Base-by-base conservation (phyloP, 2,113 vertebrate genomes). In the Gulo gulo region DNA sequence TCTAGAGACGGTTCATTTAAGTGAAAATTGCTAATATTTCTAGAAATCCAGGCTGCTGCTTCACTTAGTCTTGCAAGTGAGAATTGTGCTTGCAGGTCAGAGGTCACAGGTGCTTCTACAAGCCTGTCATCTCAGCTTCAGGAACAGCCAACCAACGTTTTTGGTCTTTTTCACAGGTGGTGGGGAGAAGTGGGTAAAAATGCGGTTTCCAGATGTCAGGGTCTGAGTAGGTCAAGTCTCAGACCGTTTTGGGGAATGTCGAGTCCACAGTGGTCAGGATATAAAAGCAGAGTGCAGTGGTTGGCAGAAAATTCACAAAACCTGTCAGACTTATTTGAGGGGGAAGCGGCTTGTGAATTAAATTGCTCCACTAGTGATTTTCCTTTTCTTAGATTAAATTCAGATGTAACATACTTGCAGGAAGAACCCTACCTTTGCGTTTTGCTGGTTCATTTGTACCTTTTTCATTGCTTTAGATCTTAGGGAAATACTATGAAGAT, bases 231-330 rank as follows among this genome's bases (percentile, higher is more conserved):
- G 84, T 95, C 69, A 87, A 74, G 80, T 67, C 63, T 61, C 63
- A 96, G 69, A 93, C 12, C 11, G 6, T 96, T 52, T 13, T 20
- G 84, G 81, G 81, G 61, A 82, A 59, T 91, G 34, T 92, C 36
- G 47, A 39, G 34, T 71, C 63, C 50, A 9, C 55, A 91, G 0
- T 42, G 57, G 26, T 97, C 47, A 82, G 42, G 83, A 87, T 71
- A 91, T 29, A 57, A 63, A 88, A 82, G 45, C 69, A 78, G 59
- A 90, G 16, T 93, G 20, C 55, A 78, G 2, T 87, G 31, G 21
- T 78, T 87, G 78, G 39, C 69, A 90, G 80, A 94, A 91, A 80
- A 92, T 47, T 61, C 79, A 95, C 83, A 97, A 97, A 84, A 39
- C n/a, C 61, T 9, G 10, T 93, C 69, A 78, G 42, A 91, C 42